Base-by-base conservation (phyloP, 2,888 invertebrate genomes). In the Drosophila anceps region DNA sequence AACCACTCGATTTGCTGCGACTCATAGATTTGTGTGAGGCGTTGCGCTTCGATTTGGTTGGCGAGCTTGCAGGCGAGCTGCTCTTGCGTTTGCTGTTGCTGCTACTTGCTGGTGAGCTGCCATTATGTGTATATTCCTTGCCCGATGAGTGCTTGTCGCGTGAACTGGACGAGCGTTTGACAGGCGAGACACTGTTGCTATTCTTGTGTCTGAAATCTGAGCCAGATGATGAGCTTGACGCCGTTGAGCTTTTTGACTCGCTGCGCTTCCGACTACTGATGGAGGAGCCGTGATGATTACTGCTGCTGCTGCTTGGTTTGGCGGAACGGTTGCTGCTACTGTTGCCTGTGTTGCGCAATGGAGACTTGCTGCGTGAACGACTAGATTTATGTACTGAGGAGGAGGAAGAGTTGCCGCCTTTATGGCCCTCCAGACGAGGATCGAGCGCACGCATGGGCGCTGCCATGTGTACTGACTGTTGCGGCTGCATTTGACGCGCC, bases 401-500 rank as follows among this genome's bases (percentile, higher is more conserved):
- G 33, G 75, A 51, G 18, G 44, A 31, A 53, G 54, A 64, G 9
- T 79, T 53, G 33, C 48, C 48, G 0, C 48, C 29, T 54, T 88
- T 79, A 27, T 79, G 75, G 13, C 20, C 39, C 2, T 84, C 80
- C n/a, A 87, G 64, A 1, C 89, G 80, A 1, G 89, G 75, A 63
- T 84, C 79, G 35, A 48, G 27, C n/a, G 41, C 64, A 60, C 74
- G 85, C 27, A 62, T 58, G 4, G 88, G 62, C 10, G 74, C 70
- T 8, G 65, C 67, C 67, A 76, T 75, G 41, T 59, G 76, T 2
- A 72, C 29, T 15, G 73, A 18, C 53, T 86, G 85, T 46, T 85
- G 86, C n/a, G 90, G 82, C 53, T 91, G 91, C 68, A 91, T 88
- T 55, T 93, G 94, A 43, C 91, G 93, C 73, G 84, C 93, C 83